Percentiles rank a stretch among this genome's conserved stretches.
Conservation (phyloP, 2,888 invertebrate genomes). For the Tanypteryx hageni region DNA sequence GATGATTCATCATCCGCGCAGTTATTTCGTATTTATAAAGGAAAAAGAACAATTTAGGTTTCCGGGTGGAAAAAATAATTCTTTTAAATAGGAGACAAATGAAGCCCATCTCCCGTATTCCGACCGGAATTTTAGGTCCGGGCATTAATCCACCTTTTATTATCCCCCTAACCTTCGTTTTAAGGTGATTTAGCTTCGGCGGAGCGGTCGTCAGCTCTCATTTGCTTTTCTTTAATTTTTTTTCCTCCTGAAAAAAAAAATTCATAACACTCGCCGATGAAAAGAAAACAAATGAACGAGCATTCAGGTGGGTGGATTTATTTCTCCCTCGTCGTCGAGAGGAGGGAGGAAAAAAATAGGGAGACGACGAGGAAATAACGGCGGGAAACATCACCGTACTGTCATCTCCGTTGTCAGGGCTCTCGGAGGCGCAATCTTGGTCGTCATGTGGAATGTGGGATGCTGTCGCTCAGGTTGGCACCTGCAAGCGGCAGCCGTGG, state of each 20-base stretch:
- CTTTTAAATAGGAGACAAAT: neutral
- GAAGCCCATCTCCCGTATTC: neutral
- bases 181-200: constrained; percentile 28
- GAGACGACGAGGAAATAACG: neutral
- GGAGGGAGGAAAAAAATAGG: neutral
- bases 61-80: too few relatives aligned
- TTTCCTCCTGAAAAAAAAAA: neutral
- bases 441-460: constrained; percentile 21
- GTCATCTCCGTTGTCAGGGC: constrained; percentile 30
- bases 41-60: too few relatives aligned
- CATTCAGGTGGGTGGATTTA: neutral
- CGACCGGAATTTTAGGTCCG: neutral
- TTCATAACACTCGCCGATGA: neutral
- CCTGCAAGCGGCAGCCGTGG: constrained; percentile 36
- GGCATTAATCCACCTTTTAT: constrained; percentile 33
- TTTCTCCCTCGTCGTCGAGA: neutral
- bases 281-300: neutral
- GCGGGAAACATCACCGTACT: constrained; percentile 24
- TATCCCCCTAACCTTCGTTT: constrained; percentile 25
- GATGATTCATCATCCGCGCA: too few relatives aligned
- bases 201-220: neutral
- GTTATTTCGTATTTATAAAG: too few relatives aligned
- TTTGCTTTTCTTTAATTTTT: neutral
- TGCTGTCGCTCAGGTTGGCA: neutral
- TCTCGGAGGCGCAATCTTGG: constrained; percentile 11